Percentiles rank a stretch among this genome's conserved stretches.
Conservation (phyloP, 2,797 vertebrate genomes). For the Acanthurus tractus region DNA sequence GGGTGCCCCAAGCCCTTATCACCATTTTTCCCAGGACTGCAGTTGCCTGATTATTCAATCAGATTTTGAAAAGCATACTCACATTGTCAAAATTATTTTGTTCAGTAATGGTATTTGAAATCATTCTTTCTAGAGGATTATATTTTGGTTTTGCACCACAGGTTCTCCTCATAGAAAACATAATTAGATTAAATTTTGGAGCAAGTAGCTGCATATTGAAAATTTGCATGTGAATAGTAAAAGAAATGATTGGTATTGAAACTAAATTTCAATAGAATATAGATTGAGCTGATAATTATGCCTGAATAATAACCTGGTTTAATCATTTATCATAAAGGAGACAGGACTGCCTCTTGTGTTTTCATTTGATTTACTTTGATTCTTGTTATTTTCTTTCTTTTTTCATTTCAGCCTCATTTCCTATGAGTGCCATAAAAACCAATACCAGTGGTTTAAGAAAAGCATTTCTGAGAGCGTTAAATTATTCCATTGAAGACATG, state of each 20-base stretch:
- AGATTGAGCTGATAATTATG: neutral
- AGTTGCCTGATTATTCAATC: neutral
- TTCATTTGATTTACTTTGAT: neutral
- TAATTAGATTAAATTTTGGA: neutral
- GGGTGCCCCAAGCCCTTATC: neutral
- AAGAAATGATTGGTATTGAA: neutral
- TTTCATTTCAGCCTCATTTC: neutral
- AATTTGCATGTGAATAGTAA: constrained; percentile 17
- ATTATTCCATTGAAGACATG: neutral
- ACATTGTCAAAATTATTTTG: neutral
- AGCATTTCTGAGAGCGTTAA: neutral
- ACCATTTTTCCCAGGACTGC: neutral
- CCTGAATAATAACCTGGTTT: neutral
- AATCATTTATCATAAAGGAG: constrained; percentile 4
- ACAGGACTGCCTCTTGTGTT: neutral
- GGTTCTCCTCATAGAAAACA: neutral
- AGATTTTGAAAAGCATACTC: neutral
- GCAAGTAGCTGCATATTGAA: neutral
- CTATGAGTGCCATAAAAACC: neutral
- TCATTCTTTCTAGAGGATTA: no score
- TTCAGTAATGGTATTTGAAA: no score
- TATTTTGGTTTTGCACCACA: neutral
- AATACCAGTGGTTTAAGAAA: neutral
- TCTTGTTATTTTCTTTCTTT: neutral
- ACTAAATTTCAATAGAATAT: neutral